phyloP scores from a whole-genome alignment of 2,888 invertebrate species.

The Myopa tessellatipennis region DNA sequence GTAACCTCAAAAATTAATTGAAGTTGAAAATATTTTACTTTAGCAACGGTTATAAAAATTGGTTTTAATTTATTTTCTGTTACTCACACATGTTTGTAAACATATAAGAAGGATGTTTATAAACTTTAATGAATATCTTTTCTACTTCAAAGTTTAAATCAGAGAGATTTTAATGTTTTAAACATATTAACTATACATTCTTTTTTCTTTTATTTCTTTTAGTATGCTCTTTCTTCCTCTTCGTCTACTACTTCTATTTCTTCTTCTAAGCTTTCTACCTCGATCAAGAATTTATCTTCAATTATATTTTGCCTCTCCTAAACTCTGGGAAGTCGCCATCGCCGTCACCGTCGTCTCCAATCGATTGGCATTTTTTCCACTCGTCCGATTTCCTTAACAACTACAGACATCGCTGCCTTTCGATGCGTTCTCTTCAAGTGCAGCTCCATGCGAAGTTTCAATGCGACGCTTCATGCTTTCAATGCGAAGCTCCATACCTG shows the following conservation, averaged over 20 bases:
- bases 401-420: constrained; percentile 43
- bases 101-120: too few relatives aligned
- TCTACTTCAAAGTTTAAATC: too few relatives aligned
- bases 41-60: too few relatives aligned
- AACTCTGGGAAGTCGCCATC: background rate
- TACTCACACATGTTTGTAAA: too few relatives aligned
- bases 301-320: background rate
- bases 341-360: background rate
- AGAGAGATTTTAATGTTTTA: too few relatives aligned
- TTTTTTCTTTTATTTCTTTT: too few relatives aligned
- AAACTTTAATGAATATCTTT: too few relatives aligned
- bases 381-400: constrained; percentile 44
- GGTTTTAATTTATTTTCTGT: too few relatives aligned
- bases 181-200: too few relatives aligned
- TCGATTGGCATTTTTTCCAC: background rate
- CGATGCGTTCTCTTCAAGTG: background rate
- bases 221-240: too few relatives aligned
- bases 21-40: background rate
- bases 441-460: background rate
- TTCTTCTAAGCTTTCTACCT: background rate
- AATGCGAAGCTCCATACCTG: background rate
- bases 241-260: too few relatives aligned
- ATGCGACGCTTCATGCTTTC: background rate
- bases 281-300: background rate
- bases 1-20: too few relatives aligned